Conservation (phyloP, 2,888 invertebrate genomes). For the Lydus trimaculatus region DNA sequence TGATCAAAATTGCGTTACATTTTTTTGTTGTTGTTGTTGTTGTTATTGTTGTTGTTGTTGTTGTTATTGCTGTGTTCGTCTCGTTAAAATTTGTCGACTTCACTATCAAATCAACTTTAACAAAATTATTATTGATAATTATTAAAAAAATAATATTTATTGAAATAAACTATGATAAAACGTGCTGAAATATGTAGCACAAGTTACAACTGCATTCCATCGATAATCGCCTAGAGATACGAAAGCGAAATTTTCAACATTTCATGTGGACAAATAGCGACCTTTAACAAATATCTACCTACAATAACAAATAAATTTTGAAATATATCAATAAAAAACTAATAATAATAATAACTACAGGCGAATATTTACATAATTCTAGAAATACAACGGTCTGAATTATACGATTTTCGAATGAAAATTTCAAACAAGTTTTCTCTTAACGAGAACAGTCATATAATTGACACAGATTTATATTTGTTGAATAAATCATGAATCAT, state of each 20-base stretch:
- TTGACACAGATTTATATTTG: not conserved
- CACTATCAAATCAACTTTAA: not conserved
- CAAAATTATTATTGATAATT: not conserved
- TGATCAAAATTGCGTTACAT: constrained; percentile 5
- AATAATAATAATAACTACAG: not conserved
- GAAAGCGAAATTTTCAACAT: constrained; percentile 35
- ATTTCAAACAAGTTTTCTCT: not conserved
- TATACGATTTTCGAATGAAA: not conserved
- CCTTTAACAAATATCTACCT: constrained; percentile 9
- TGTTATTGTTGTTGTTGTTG: not conserved
- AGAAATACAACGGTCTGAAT: not conserved
- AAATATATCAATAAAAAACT: not conserved
- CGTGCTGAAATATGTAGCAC: constrained; percentile 31
- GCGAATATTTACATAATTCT: not conserved
- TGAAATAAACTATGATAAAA: constrained; percentile 29
- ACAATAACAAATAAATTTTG: constrained; percentile 1
- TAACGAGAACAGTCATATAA: not conserved
- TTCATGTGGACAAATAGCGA: constrained; percentile 10
- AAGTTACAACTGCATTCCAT: constrained; percentile 33
- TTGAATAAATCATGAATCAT: not conserved
- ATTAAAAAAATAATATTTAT: constrained; percentile 18
- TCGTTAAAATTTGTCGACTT: not conserved
- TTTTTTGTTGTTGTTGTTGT: not conserved
- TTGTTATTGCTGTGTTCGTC: not conserved
- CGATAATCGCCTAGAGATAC: constrained; percentile 34